Evolutionary conservation across 2,113 vertebrate genomes (phyloP).

Genomic region (Phaethornis superciliosus): DNA sequence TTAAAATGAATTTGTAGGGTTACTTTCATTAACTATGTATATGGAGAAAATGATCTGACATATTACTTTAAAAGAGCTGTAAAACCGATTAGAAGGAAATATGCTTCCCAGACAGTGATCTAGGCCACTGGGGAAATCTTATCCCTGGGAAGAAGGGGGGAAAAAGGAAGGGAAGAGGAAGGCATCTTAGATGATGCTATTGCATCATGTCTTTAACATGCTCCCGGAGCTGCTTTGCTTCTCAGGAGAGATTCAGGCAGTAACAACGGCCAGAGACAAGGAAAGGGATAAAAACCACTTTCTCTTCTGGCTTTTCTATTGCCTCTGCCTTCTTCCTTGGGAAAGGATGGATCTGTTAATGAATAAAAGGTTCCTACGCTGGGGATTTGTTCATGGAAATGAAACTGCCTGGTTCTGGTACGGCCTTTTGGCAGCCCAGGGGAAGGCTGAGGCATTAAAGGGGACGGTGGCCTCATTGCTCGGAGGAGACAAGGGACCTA

Average conservation of each 20-base stretch:
- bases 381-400: slow-evolving; percentile 75
- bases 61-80: slow-evolving; percentile 87
- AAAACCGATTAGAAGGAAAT: slow-evolving; percentile 85
- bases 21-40: slow-evolving; percentile 89
- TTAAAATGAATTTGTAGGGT: slow-evolving; percentile 89
- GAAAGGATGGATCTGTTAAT: slow-evolving; percentile 66
- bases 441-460: slow-evolving; percentile 76
- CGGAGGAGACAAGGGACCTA: slow-evolving; percentile 79
- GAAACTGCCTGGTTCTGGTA: slow-evolving; percentile 41
- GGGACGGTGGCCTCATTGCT: slow-evolving; percentile 80
- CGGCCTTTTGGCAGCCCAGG: slow-evolving; percentile 71
- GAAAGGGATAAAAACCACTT: background rate
- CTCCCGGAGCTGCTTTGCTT: background rate
- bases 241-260: background rate
- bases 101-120: slow-evolving; percentile 79
- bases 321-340: background rate
- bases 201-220: background rate
- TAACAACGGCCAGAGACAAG: background rate
- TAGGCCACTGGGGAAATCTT: slow-evolving; percentile 61
- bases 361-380: slow-evolving; percentile 42
- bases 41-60: slow-evolving; percentile 86
- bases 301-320: background rate
- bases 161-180: background rate
- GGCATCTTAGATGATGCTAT: background rate
- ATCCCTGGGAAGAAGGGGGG: slow-evolving; percentile 21